Conservation (phyloP, 1,140 invertebrate species). For the Aplysia californica region DNA sequence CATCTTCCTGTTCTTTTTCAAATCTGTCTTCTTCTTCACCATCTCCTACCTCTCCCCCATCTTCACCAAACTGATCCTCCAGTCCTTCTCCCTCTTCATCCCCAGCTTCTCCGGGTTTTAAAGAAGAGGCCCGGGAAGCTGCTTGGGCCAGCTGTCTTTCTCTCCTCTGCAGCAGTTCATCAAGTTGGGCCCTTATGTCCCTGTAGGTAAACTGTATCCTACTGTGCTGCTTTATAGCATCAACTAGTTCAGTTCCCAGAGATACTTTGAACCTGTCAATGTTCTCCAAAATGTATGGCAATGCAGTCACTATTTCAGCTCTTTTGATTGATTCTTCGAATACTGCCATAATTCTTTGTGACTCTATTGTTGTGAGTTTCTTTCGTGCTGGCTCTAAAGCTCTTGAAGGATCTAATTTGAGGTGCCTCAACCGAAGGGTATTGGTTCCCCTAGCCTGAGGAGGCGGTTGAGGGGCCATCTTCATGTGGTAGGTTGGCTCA, state of each 20-base stretch:
- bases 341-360: conserved; percentile 66
- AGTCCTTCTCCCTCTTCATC: conserved; percentile 35
- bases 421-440: conserved; percentile 35
- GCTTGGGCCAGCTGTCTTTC: no score
- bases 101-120: conserved; percentile 15
- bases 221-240: conserved; percentile 56
- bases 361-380: conserved; percentile 65
- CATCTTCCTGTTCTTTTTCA: conserved; percentile 1
- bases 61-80: conserved; percentile 18
- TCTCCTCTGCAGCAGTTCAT: conserved; percentile 50
- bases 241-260: conserved; percentile 54
- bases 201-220: conserved; percentile 53
- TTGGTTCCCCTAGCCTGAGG: conserved; percentile 32
- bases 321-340: conserved; percentile 62
- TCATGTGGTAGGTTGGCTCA: conserved; percentile 54
- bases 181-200: conserved; percentile 51
- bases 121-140: no score
- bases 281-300: conserved; percentile 61
- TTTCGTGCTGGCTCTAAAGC: conserved; percentile 66
- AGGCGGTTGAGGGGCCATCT: conserved; percentile 34
- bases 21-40: not conserved
- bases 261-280: conserved; percentile 54
- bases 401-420: conserved; percentile 58
- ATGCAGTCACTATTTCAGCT: conserved; percentile 56
- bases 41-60: not conserved